Evolutionary conservation across 92 coral and sea anemone species (phyloP).

Genomic region (Paragorgia papillata): DNA sequence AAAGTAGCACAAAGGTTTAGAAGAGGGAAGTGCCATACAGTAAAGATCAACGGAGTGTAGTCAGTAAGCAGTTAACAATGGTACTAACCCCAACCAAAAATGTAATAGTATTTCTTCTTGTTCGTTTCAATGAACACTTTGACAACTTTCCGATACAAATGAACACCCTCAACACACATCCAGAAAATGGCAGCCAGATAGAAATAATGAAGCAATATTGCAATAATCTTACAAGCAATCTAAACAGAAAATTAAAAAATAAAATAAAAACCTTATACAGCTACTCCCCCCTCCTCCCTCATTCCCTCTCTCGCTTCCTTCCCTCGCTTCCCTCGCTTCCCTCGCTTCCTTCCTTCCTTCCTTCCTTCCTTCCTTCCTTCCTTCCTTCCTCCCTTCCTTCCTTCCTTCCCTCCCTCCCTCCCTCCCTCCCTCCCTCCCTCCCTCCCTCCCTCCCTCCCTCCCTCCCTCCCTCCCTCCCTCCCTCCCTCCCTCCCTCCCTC

Average conservation of each 20-base stretch:
- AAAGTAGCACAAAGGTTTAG: too few species aligned
- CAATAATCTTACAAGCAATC: constrained; percentile 86
- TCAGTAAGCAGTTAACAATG: background rate
- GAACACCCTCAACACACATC: constrained; percentile 95
- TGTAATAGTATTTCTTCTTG: constrained; percentile 88
- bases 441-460: background rate
- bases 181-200: constrained; percentile 93
- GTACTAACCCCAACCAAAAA: constrained; percentile 93
- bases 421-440: background rate
- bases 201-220: constrained; percentile 82
- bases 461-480: background rate
- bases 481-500: background rate
- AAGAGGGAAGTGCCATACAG: too few species aligned
- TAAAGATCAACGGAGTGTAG: too few species aligned
- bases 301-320: too few species aligned
- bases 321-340: too few species aligned
- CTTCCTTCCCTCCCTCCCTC: background rate
- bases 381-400: background rate
- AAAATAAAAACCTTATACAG: background rate
- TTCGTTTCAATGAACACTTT: constrained; percentile 80
- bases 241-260: constrained; percentile 37
- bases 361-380: background rate
- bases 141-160: constrained; percentile 90
- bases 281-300: too few species aligned
- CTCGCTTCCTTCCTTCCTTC: background rate